These are phyloP conservation scores for Chiridota heheva DNA, from an alignment of 35 echinoderm and acorn worm species.

Conservation along the genomic window DNA sequence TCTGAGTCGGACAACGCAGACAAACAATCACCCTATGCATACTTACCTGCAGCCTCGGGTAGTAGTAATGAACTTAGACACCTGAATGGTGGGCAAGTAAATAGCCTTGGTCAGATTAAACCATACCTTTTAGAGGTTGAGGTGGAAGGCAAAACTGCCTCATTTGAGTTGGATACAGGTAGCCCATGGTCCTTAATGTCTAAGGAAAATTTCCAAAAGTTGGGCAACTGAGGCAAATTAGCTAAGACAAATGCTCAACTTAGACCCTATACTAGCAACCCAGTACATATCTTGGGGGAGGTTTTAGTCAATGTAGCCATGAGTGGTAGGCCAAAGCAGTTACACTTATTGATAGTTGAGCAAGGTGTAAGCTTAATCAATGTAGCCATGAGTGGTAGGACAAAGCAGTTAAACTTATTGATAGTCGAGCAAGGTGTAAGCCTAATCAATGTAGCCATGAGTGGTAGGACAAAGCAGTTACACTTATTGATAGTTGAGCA, in stretches of 20 bases:
- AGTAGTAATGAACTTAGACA: too few species aligned
- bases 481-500: too few species aligned
- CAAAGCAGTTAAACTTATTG: neutral
- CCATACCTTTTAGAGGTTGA: too few species aligned
- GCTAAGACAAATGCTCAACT: neutral
- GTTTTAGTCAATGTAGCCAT: neutral
- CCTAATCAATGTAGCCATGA: neutral
- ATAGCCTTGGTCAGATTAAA: too few species aligned
- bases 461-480: neutral
- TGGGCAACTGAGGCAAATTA: too few species aligned
- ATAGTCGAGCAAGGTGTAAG: neutral
- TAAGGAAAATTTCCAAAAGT: neutral
- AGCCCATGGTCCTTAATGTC: slow-evolving; percentile 38
- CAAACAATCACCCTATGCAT: too few species aligned
- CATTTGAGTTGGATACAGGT: slow-evolving; percentile 46
- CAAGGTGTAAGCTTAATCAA: neutral
- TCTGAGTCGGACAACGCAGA: too few species aligned
- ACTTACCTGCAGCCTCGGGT: too few species aligned
- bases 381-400: neutral
- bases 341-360: neutral
- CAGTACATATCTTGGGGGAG: slow-evolving; percentile 25
- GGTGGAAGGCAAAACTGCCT: too few species aligned
- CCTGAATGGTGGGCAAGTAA: too few species aligned
- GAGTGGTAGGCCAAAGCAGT: neutral
- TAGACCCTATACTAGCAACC: neutral